Conservation (phyloP, 2,797 vertebrate species). For the Myotis findleyi region DNA sequence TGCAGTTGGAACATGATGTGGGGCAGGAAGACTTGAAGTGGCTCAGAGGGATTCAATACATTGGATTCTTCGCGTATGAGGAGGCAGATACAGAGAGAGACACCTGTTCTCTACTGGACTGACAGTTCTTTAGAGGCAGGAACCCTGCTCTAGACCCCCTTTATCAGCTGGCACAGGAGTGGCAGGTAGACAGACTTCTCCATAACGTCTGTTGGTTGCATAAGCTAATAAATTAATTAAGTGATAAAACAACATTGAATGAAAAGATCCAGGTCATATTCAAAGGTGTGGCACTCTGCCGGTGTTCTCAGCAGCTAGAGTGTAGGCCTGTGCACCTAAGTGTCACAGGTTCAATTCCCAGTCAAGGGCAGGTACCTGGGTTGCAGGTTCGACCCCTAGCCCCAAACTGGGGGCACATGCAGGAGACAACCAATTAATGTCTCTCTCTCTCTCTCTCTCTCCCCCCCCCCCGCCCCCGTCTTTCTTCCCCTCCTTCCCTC, state of each 20-base stretch:
- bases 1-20: background rate
- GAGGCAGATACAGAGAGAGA: background rate
- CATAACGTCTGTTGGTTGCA: background rate
- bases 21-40: background rate
- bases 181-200: background rate
- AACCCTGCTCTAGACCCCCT: background rate
- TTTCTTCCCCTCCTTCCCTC: too few relatives aligned
- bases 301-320: too few relatives aligned
- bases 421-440: too few relatives aligned
- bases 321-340: too few relatives aligned
- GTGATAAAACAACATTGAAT: background rate
- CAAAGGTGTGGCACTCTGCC: background rate
- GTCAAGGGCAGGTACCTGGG: too few relatives aligned
- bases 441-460: too few relatives aligned
- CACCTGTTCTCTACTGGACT: background rate
- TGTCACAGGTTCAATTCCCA: too few relatives aligned
- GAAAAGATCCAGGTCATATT: background rate
- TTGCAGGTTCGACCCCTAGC: too few relatives aligned
- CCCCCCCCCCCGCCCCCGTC: too few relatives aligned
- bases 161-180: background rate
- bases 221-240: background rate
- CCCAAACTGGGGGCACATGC: too few relatives aligned
- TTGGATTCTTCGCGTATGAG: background rate
- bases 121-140: background rate
- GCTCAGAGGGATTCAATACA: background rate